A percentile compares a stretch with the other conserved stretches of the same genome.
phyloP scores from a whole-genome alignment of 1,140 invertebrate species.

The Drosophila kurseongensis region DNA sequence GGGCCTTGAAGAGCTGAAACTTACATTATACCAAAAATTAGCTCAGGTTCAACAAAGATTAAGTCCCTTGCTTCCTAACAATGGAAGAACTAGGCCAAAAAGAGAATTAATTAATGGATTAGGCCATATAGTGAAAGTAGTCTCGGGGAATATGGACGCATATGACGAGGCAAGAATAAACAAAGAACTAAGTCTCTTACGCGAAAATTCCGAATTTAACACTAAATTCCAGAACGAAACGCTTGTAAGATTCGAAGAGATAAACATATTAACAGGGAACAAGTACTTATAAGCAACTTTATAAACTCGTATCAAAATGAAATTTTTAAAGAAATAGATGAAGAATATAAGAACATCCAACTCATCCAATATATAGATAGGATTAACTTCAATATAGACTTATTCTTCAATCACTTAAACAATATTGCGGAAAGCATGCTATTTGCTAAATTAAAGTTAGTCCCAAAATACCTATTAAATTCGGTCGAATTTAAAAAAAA shows the following conservation, averaged over 20 bases:
- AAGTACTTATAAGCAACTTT: neutral
- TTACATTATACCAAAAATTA: no score
- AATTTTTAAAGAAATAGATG: neutral
- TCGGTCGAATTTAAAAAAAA: neutral
- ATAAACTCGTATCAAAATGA: neutral
- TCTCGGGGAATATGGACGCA: conserved; percentile 1
- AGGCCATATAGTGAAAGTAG: neutral
- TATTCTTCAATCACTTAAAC: neutral
- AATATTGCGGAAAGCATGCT: neutral
- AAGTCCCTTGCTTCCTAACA: neutral
- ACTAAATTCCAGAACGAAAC: no score
- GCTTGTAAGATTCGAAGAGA: neutral
- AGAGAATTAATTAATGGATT: neutral
- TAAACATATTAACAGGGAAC: neutral
- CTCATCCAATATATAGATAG: neutral
- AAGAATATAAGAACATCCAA: neutral
- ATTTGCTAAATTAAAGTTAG: neutral
- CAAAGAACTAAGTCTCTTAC: no score
- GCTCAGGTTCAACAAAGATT: neutral
- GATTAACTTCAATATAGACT: neutral
- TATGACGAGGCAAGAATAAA: neutral
- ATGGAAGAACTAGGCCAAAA: neutral
- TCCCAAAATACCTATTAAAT: neutral
- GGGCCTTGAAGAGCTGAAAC: neutral
- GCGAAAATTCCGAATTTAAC: neutral